These are phyloP conservation scores for Harpagus bidentatus DNA, from an alignment of 2,113 vertebrate genomes.

Conservation along the genomic window DNA sequence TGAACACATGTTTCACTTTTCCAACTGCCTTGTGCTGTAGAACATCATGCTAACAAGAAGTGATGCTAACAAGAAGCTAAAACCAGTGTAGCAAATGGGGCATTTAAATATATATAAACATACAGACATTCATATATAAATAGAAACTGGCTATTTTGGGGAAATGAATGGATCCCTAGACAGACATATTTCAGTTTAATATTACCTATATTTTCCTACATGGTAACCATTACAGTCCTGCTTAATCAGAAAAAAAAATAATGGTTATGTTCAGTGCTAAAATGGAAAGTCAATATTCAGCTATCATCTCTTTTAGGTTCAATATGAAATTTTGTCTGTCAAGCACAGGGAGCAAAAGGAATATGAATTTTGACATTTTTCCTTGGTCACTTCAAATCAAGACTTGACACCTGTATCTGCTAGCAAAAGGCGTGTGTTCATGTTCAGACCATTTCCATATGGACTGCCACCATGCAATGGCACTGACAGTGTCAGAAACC, in stretches of 20 bases:
- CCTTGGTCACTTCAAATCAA: neutral
- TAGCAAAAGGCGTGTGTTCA: neutral
- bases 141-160: slow-evolving; percentile 69
- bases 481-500: neutral
- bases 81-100: slow-evolving; percentile 78
- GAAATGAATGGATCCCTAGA: slow-evolving; percentile 74
- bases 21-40: slow-evolving; percentile 72
- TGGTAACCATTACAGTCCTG: slow-evolving; percentile 58
- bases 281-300: slow-evolving; percentile 40
- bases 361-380: slow-evolving; percentile 16
- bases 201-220: slow-evolving; percentile 72
- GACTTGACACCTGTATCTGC: neutral
- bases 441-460: neutral
- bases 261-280: slow-evolving; percentile 3
- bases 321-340: slow-evolving; percentile 31
- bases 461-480: neutral
- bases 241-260: slow-evolving; percentile 37
- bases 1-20: slow-evolving; percentile 74
- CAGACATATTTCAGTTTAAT: slow-evolving; percentile 73
- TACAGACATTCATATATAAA: slow-evolving; percentile 72
- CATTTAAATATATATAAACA: slow-evolving; percentile 82
- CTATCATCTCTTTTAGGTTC: slow-evolving; percentile 24
- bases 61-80: slow-evolving; percentile 82
- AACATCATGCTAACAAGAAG: slow-evolving; percentile 81
- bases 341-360: neutral